Evolutionary conservation across 92 coral and sea anemone genomes (phyloP), one percentile per base, ranked within the genome.

Genomic region (Scolanthus callimorphus): DNA sequence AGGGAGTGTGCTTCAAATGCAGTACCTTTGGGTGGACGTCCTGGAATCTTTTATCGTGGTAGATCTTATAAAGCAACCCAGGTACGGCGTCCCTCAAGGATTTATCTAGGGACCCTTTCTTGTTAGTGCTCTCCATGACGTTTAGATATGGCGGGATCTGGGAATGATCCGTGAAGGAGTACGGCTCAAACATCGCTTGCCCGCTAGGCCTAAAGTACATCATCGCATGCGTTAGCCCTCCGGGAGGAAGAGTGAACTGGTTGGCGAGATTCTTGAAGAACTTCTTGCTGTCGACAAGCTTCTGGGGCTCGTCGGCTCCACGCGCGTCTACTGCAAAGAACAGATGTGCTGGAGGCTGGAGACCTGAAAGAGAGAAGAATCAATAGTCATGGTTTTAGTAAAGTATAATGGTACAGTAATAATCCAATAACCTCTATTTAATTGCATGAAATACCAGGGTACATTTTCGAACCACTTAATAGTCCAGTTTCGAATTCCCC

Each of bases 241-340:
- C 83, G 0, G 57, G 60, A 20, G 96, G 84, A 19, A 92, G 76
- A 20, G 62, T 43, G 74, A 92, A 92, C 67, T 79, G 85, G 80
- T 84, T 92, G 0, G 91, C 74, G 41, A 92, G 65, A 60, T 81
- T 70, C 51, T 58, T 85, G 53, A 84, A 78, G 75, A 92, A 92
- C 20, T 78, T 59, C 67, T 82, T 69, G 20, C 84, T 68, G 69
- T 78, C 63, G 41, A 57, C 56, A 6, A 88, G 57, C 27, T 77
- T 73, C 20, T 48, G 39, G 23, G 69, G 54, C 19, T 81, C 73
- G 17, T 78, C 73, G 39, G 38, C 54, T n/a, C 90, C 95, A 0
- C 81, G 58, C 65, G 85, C 74, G 39, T 92, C 98, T 2, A 82
- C 47, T 3, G 85, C 90, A 77, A 80, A 85, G 73, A 84, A 60